Conservation (phyloP, 2,113 vertebrate genomes). For the Dryoscopus gambensis region DNA sequence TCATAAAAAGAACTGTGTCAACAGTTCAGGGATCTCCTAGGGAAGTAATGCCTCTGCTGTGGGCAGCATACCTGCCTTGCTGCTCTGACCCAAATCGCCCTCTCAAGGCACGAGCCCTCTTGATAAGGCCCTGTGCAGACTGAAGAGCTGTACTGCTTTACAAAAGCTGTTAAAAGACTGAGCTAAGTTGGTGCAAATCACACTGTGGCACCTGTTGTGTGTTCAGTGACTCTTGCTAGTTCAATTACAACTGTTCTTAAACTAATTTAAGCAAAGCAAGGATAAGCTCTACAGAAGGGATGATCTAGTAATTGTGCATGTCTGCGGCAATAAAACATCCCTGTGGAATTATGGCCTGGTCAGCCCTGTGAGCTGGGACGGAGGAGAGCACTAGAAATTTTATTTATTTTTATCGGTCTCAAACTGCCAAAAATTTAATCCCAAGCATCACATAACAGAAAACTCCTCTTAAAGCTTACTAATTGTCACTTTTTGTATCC, state of each 20-base stretch:
- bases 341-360: not conserved
- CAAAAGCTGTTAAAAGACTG: not conserved
- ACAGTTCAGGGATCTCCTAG: constrained; percentile 26
- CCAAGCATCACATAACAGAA: not conserved
- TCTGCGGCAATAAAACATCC: not conserved
- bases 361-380: not conserved
- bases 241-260: not conserved
- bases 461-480: not conserved
- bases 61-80: not conserved
- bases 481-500: not conserved
- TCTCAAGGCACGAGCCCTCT: not conserved
- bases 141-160: not conserved
- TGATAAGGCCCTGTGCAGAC: not conserved
- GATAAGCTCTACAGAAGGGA: not conserved
- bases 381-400: not conserved
- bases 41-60: not conserved
- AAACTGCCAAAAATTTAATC: not conserved
- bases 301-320: not conserved
- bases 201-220: not conserved
- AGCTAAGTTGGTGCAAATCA: not conserved
- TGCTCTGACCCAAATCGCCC: not conserved
- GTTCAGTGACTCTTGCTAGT: not conserved
- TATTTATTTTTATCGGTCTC: not conserved
- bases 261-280: not conserved
- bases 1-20: constrained; percentile 35